phyloP scores from a whole-genome alignment of 2,113 vertebrate species.

The Notiomystis cincta region DNA sequence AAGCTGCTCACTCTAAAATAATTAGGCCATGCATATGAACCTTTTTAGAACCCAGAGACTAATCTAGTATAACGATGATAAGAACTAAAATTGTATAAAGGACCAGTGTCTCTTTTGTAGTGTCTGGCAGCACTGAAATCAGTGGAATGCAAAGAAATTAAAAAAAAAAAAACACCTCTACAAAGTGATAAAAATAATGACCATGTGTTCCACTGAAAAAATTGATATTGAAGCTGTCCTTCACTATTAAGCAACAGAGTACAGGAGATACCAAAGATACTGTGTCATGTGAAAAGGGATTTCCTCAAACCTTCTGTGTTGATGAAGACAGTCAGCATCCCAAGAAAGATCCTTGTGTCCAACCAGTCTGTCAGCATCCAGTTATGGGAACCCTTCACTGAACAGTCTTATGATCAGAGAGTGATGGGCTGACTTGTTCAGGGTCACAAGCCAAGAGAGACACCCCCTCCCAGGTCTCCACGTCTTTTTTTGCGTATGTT shows the following conservation, averaged over 20 bases:
- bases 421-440: not conserved
- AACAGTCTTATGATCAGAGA: not conserved
- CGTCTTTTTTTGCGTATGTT: not conserved
- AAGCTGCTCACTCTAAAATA: not conserved
- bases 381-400: not conserved
- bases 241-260: not conserved
- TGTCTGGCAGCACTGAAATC: not conserved
- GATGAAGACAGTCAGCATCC: not conserved
- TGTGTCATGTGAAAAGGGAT: not conserved
- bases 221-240: not conserved
- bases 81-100: not conserved
- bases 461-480: not conserved
- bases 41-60: not conserved
- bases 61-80: not conserved
- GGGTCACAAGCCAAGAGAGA: not conserved
- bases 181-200: not conserved
- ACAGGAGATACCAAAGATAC: not conserved
- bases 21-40: not conserved
- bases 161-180: not conserved
- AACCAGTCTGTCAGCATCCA: not conserved
- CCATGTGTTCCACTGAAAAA: not conserved
- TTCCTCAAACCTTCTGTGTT: not conserved
- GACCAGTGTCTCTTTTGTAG: not conserved
- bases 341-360: not conserved
- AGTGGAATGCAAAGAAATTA: not conserved